Base-by-base conservation (phyloP, 37 sponge, comb jelly and placozoan genomes). In the Spongilla lacustris region DNA sequence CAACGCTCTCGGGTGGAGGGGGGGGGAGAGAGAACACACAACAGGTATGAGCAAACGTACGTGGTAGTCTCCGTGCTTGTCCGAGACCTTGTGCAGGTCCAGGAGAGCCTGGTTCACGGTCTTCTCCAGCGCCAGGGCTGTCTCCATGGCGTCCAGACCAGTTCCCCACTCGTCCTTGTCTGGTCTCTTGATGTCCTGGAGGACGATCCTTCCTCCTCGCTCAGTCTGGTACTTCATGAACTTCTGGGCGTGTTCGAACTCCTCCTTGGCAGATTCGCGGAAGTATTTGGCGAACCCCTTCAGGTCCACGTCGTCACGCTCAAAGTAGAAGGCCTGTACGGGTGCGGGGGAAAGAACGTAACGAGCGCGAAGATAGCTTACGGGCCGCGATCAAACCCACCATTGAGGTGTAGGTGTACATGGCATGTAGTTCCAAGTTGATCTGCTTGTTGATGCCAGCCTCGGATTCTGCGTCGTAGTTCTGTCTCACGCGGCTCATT, bases 371-470 rank as follows among this genome's bases (percentile, higher is more conserved):
- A 14, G 21, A 17, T 17, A 6, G 58, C 1, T 17, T 58, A 58
- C 19, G 58, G 8, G 32, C 26, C 8, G 2, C 10, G 37, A 31
- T 12, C 27, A 6, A 26, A 81, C 88, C 74, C 33, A 93, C 96
- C 96, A 96, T 93, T 0, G 96, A 90, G 11, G 88, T 86, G 70
- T 96, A 96, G 83, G 92, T 86, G 87, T 96, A 96, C 79, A 91
- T 81, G 72, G 96, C 94, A 74, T 94, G 85, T 74, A 96, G 77
- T 71, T 96, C 96, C 80, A 96, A 30, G 85, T 93, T 96, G 81
- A 96, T 96, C 75, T 96, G 96, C 69, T 91, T 85, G 91, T 96
- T 96, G 76, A 96, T 87, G n/a, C 84, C 92, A 30, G 70, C 89
- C 83, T 96, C 96, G 26, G 78, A 88, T 11, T 94, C 94, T 2